Conservation (phyloP, 2,797 vertebrate genomes). For the Spizella passerina region DNA sequence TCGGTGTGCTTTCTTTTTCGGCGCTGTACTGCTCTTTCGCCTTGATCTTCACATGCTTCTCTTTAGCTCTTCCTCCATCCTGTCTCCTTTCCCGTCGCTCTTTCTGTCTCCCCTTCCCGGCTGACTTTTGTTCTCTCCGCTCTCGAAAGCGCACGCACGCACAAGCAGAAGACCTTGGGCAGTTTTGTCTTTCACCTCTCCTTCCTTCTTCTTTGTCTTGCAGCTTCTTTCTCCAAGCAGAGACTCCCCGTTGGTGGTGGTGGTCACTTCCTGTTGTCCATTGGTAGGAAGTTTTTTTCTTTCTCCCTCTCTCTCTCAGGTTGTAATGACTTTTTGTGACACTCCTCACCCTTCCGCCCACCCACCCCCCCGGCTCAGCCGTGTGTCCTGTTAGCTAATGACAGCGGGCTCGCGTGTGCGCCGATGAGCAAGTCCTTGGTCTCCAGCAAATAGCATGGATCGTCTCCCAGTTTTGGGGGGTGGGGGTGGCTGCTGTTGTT, state of each 20-base stretch:
- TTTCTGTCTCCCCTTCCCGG: conserved; percentile 20
- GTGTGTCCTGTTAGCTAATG: neutral
- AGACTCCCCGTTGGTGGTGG: conserved; percentile 52
- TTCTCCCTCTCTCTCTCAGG: conserved; percentile 9
- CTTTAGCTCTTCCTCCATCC: conserved; percentile 25
- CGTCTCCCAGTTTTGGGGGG: neutral
- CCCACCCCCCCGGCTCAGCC: neutral
- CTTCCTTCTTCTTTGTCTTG: conserved; percentile 60
- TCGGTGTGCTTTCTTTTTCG: neutral
- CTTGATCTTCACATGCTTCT: conserved; percentile 3
- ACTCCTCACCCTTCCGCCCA: neutral
- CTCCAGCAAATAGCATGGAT: conserved; percentile 26
- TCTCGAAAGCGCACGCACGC: conserved; percentile 10
- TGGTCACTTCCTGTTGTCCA: conserved; percentile 62
- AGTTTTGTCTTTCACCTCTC: conserved; percentile 67
- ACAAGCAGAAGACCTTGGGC: conserved; percentile 29
- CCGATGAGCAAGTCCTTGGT: conserved; percentile 14
- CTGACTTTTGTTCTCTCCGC: conserved; percentile 59
- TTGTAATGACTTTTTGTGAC: conserved; percentile 42
- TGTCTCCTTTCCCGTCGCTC: conserved; percentile 43
- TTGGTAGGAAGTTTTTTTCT: conserved; percentile 43
- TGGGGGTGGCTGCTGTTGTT: neutral
- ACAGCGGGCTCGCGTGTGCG: neutral
- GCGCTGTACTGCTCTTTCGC: neutral
- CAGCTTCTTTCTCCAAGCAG: conserved; percentile 52